These are phyloP conservation scores for Lydus trimaculatus DNA, from an alignment of 2,888 invertebrate genomes.

Conservation along the genomic window DNA sequence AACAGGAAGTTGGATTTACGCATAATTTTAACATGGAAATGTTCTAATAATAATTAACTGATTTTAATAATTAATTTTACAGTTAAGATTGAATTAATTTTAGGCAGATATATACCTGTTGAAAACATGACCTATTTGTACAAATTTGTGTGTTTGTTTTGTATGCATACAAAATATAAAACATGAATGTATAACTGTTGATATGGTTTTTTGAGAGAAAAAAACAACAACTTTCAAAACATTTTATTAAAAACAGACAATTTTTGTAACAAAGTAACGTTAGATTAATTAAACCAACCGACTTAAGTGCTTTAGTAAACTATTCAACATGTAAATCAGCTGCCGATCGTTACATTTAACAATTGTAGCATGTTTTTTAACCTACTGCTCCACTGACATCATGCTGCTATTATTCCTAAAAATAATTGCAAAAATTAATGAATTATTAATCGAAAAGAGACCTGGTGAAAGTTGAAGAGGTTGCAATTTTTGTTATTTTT, in stretches of 20 bases:
- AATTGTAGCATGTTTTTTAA: not conserved
- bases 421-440: not conserved
- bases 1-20: not conserved
- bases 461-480: not conserved
- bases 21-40: not conserved
- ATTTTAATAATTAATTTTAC: not conserved
- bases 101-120: not conserved
- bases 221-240: not conserved
- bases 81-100: not conserved
- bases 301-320: too few relatives aligned
- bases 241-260: not conserved
- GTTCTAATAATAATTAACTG: not conserved
- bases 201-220: not conserved
- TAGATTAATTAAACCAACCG: not conserved
- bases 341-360: not conserved
- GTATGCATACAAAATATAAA: not conserved
- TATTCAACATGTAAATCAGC: slow-evolving; percentile 3
- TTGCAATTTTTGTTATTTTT: too few relatives aligned
- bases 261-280: not conserved
- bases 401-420: slow-evolving; percentile 8
- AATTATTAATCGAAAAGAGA: not conserved
- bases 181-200: slow-evolving; percentile 3
- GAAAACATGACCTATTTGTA: slow-evolving; percentile 9
- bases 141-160: not conserved
- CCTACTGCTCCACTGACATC: slow-evolving; percentile 1